phyloP scores from a whole-genome alignment of 1,140 invertebrate species.

The Bombus waltoni region DNA sequence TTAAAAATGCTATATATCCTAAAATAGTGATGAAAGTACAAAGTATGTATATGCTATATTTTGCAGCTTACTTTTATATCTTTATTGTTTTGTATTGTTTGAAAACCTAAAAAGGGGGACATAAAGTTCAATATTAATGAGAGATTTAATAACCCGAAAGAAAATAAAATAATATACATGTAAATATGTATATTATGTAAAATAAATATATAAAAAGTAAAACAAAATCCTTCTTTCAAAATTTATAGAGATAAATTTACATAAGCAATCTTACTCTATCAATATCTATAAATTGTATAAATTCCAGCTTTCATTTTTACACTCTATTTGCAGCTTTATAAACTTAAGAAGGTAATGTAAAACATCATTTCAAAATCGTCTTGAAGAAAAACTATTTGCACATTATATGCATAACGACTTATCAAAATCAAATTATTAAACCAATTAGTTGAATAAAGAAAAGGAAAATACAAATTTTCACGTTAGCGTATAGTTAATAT shows the following conservation, averaged over 20 bases:
- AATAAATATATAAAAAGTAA: background rate
- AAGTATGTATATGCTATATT: background rate
- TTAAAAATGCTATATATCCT: background rate
- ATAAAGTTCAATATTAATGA: background rate
- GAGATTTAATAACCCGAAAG: background rate
- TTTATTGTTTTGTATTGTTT: background rate
- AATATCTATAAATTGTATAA: background rate
- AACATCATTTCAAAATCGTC: background rate
- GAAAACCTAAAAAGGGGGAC: background rate
- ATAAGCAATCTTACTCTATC: background rate
- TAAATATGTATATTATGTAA: background rate
- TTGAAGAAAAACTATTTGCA: background rate
- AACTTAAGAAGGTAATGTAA: background rate
- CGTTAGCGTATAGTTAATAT: background rate
- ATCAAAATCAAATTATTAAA: background rate
- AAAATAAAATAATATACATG: background rate
- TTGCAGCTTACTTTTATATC: background rate
- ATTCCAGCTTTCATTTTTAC: background rate
- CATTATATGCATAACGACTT: too few species aligned
- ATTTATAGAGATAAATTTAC: conserved; percentile 1
- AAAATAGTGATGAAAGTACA: background rate
- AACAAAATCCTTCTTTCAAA: background rate
- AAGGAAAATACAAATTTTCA: background rate
- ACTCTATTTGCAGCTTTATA: conserved; percentile 19
- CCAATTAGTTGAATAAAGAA: background rate